Evolutionary conservation across 2,113 vertebrate genomes (phyloP), one percentile per base, ranked within the genome.

Genomic region (Chionodraco myersi): DNA sequence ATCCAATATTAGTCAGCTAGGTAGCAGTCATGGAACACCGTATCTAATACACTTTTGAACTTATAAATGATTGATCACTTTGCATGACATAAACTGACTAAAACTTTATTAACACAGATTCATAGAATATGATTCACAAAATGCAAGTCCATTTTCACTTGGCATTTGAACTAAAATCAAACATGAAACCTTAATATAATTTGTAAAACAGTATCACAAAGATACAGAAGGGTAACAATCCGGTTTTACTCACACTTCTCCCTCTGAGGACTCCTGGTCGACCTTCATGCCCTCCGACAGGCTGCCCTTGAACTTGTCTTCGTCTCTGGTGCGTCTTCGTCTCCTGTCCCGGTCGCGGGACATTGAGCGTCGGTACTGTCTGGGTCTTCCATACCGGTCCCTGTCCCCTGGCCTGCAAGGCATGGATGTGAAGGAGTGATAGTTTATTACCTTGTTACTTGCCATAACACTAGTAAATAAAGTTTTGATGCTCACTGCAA

Each of bases 251-350:
- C 95, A 99, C 97, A 97, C 95, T 90, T 99, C 98, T 84, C 96
- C 97, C 56, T 93, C 97, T 3, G 98, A 98, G 63, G 97, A 97
- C 44, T 99, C 98, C 79, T 97, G 96, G 83, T 97, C 98, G 1
- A 88, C 94, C 86, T 99, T 99, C 98, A 99, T 99, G 71, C 98
- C 98, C 92, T 99, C 98, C 13, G 98, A 99, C 54, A 99, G 96
- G 76, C 98, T 99, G 62, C 98, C 98, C 92, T 99, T 99, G 91
- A 98, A 99, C 92, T 97, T 99, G 89, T 99, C 98, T 94, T 99
- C 98, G 65, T 99, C 98, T 92, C 96, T 95, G 93, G 95, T 97
- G 77, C 96, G 95, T 69, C 97, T 93, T 59, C 96, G 95, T 10
- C 96, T 95, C 60, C 96, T 95, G 52, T 95, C 47, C 0, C 93